phyloP scores from a whole-genome alignment of 2,888 invertebrate species.

The Lysandra coridon region DNA sequence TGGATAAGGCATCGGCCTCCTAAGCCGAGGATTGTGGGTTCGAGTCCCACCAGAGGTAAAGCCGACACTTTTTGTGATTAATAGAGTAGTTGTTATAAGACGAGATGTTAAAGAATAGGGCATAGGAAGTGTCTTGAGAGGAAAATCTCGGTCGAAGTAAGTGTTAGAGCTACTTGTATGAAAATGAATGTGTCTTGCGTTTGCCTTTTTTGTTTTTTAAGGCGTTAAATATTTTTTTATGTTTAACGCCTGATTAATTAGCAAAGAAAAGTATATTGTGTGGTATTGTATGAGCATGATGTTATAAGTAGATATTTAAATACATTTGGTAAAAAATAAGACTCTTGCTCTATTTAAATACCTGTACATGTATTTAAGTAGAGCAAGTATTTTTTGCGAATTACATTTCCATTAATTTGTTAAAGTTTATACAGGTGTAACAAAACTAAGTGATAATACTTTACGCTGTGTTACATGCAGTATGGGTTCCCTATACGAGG shows the following conservation, averaged over 20 bases:
- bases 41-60: conserved; percentile 92
- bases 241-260: background rate
- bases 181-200: background rate
- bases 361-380: too few species aligned
- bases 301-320: too few species aligned
- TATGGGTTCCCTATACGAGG: too few species aligned
- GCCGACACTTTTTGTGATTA: conserved; percentile 51
- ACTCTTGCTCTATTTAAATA: conserved; percentile 52
- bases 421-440: too few species aligned
- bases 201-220: conserved; percentile 4
- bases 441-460: too few species aligned
- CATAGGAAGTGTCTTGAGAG: background rate
- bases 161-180: background rate
- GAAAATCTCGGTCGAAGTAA: background rate
- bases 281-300: background rate
- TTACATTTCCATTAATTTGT: too few species aligned
- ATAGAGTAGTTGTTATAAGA: background rate
- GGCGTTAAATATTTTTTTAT: background rate
- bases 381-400: too few species aligned
- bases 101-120: background rate
- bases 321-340: too few species aligned
- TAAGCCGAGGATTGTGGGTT: conserved; percentile 89
- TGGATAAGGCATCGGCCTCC: conserved; percentile 89
- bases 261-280: background rate
- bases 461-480: too few species aligned